phyloP scores from a whole-genome alignment of 1,140 invertebrate species.

The Drosophila orosa region DNA sequence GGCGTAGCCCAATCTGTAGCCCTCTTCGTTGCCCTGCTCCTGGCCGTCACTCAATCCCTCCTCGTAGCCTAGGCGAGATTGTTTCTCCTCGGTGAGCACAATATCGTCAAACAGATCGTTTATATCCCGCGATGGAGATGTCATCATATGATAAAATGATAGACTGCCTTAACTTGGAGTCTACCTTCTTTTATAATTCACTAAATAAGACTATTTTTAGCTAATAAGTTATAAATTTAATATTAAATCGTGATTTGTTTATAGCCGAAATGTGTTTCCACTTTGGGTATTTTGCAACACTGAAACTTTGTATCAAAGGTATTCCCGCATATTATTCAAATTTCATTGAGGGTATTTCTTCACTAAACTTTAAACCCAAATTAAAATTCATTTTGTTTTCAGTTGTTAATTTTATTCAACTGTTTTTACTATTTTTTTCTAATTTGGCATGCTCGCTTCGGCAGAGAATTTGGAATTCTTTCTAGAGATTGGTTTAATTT shows the following conservation, averaged over 20 bases:
- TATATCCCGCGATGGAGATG: slow-evolving; percentile 84
- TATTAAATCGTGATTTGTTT: not conserved
- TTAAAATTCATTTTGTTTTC: slow-evolving; percentile 6
- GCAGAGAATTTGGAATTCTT: slow-evolving; percentile 37
- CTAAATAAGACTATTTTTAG: too few relatives aligned
- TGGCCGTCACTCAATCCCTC: slow-evolving; percentile 86
- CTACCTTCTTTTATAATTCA: not conserved
- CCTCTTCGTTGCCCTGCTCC: slow-evolving; percentile 86
- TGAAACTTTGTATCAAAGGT: not conserved
- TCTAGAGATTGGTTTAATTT: slow-evolving; percentile 45
- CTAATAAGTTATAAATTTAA: too few relatives aligned
- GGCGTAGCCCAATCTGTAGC: slow-evolving; percentile 87
- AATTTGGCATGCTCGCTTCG: slow-evolving; percentile 61
- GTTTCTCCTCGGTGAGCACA: slow-evolving; percentile 86
- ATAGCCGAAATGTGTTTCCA: slow-evolving; percentile 18
- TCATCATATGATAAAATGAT: slow-evolving; percentile 31
- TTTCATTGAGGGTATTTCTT: not conserved
- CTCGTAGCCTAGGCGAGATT: slow-evolving; percentile 86
- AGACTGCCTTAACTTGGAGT: too few relatives aligned
- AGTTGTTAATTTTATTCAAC: slow-evolving; percentile 39
- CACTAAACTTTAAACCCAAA: not conserved
- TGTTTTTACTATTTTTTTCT: slow-evolving; percentile 28
- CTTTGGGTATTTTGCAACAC: slow-evolving; percentile 41
- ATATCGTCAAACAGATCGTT: slow-evolving; percentile 88
- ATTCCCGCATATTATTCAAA: not conserved